These are phyloP conservation scores for Anniella stebbinsi DNA, from an alignment of 2,797 vertebrate species.

Conservation along the genomic window DNA sequence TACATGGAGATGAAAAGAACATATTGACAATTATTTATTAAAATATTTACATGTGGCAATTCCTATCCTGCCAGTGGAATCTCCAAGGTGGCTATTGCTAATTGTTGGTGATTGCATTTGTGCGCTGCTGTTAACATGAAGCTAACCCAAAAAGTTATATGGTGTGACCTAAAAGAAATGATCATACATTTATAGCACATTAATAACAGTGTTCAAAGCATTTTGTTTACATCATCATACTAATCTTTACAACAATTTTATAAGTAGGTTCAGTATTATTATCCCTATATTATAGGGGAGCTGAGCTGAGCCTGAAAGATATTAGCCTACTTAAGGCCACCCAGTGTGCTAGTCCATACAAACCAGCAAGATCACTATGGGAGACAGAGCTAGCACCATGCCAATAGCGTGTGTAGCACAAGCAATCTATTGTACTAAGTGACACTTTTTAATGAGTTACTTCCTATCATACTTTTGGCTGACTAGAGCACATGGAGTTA, in stretches of 20 bases:
- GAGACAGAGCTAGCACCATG: background rate
- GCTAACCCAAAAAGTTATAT: background rate
- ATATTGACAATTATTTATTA: background rate
- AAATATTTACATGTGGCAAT: background rate
- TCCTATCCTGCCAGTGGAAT: background rate
- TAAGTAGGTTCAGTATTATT: background rate
- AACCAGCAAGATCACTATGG: background rate
- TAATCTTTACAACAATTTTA: background rate
- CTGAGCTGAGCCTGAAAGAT: background rate
- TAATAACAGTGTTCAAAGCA: background rate
- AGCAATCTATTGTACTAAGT: background rate
- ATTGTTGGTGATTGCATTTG: background rate
- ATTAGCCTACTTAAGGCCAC: background rate
- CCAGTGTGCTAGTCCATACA: background rate
- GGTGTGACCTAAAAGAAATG: background rate
- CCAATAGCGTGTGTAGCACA: background rate
- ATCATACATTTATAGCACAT: background rate
- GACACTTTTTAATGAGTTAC: background rate
- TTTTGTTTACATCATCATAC: background rate
- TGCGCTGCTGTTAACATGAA: background rate
- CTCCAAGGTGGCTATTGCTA: background rate
- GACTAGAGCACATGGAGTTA: background rate
- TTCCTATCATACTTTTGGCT: no score
- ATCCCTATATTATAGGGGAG: background rate
- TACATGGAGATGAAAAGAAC: background rate